phyloP scores from a whole-genome alignment of 1,140 invertebrate genomes.

The Eupeodes corollae region DNA sequence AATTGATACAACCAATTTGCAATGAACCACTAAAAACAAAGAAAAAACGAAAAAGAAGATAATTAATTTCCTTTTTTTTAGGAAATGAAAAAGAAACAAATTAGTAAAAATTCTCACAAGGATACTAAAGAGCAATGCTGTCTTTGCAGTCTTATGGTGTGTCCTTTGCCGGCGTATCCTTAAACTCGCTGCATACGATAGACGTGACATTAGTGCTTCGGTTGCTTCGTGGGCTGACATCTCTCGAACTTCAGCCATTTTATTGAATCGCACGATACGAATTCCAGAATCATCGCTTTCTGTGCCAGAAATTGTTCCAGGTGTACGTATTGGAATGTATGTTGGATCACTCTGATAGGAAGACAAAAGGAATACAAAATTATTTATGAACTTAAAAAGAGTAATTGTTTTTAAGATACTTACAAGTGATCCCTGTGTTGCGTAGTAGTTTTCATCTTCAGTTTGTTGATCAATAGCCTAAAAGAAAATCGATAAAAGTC shows the following conservation, averaged over 20 bases:
- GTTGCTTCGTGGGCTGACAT: constrained; percentile 72
- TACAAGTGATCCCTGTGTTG: constrained; percentile 15
- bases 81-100: constrained; percentile 15
- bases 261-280: constrained; percentile 68
- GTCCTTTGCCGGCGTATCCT: constrained; percentile 43
- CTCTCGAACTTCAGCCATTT: constrained; percentile 71
- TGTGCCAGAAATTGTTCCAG: constrained; percentile 59
- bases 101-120: constrained; percentile 52
- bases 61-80: constrained; percentile 1
- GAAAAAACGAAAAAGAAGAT: too few species aligned
- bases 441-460: constrained; percentile 53
- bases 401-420: background rate
- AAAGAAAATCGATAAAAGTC: background rate
- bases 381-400: background rate
- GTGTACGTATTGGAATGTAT: constrained; percentile 70
- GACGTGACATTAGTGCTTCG: constrained; percentile 67
- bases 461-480: constrained; percentile 53
- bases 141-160: constrained; percentile 53
- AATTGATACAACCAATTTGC: constrained; percentile 73
- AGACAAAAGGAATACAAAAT: constrained; percentile 4
- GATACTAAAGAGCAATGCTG: constrained; percentile 65
- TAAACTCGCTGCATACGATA: constrained; percentile 73
- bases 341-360: constrained; percentile 62
- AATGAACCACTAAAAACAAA: constrained; percentile 72
- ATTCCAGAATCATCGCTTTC: constrained; percentile 74